Conservation (phyloP, 2,888 invertebrate genomes). For the Papilio protenor region DNA sequence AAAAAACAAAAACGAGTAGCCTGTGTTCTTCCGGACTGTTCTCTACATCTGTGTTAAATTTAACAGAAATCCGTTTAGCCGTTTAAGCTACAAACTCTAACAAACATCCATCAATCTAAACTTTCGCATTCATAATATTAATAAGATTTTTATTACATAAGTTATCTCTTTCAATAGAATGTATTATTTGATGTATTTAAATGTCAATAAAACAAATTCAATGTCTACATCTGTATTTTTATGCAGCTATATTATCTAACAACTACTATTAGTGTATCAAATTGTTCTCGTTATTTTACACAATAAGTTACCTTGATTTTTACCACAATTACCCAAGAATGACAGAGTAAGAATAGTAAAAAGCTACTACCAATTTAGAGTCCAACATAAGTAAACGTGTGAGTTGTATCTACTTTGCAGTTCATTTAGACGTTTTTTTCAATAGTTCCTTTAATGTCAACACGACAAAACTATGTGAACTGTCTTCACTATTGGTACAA, state of each 20-base stretch:
- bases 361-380: slow-evolving; percentile 1
- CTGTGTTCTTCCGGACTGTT: no score
- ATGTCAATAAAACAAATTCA: no score
- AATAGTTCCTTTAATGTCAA: slow-evolving; percentile 52
- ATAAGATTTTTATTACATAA: no score
- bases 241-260: not conserved
- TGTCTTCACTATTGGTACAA: slow-evolving; percentile 54
- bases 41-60: no score
- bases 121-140: no score
- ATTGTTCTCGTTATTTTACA: not conserved
- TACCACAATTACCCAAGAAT: slow-evolving; percentile 13
- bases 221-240: no score
- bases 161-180: no score
- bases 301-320: slow-evolving; percentile 8
- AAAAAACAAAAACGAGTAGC: no score
- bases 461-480: slow-evolving; percentile 66
- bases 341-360: slow-evolving; percentile 11
- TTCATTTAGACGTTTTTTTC: slow-evolving; percentile 30
- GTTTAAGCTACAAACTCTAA: no score
- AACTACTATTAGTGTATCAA: not conserved
- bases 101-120: no score
- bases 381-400: slow-evolving; percentile 26
- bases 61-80: no score
- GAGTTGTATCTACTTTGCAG: slow-evolving; percentile 7
- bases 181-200: no score